phyloP scores from a whole-genome alignment of 2,113 vertebrate genomes.

The Origma solitaria region DNA sequence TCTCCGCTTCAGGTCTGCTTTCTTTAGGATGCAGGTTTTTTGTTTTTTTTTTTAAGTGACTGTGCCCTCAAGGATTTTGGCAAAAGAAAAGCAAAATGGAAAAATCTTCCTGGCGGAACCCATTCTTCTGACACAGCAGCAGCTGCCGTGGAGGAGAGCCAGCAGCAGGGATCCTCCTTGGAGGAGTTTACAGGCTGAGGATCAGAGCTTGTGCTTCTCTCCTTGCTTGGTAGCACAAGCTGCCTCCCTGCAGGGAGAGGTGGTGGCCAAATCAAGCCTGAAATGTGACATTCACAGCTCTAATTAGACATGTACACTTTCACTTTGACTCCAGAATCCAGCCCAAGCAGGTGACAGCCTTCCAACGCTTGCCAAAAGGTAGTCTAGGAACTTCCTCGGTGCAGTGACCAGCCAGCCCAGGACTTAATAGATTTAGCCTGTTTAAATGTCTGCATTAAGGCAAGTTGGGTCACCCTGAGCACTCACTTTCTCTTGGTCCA shows the following conservation, averaged over 20 bases:
- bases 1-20: neutral
- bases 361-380: neutral
- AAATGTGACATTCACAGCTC: conserved; percentile 20
- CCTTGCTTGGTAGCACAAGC: neutral
- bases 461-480: neutral
- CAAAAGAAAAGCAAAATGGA: neutral
- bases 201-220: neutral
- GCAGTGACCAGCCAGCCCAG: neutral
- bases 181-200: conserved; percentile 9
- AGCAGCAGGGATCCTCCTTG: conserved; percentile 15
- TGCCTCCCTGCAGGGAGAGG: neutral
- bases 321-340: neutral
- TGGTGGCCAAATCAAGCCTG: conserved; percentile 42
- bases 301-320: neutral
- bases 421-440: neutral
- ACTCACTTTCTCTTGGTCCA: neutral
- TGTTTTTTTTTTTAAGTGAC: neutral
- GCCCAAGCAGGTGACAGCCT: neutral
- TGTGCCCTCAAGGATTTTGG: neutral
- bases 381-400: neutral
- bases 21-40: neutral
- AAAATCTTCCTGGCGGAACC: neutral
- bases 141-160: conserved; percentile 29
- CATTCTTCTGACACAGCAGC: conserved; percentile 2
- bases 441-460: neutral